Conservation (phyloP, 2,888 invertebrate species). For the Eupithecia centaureata region DNA sequence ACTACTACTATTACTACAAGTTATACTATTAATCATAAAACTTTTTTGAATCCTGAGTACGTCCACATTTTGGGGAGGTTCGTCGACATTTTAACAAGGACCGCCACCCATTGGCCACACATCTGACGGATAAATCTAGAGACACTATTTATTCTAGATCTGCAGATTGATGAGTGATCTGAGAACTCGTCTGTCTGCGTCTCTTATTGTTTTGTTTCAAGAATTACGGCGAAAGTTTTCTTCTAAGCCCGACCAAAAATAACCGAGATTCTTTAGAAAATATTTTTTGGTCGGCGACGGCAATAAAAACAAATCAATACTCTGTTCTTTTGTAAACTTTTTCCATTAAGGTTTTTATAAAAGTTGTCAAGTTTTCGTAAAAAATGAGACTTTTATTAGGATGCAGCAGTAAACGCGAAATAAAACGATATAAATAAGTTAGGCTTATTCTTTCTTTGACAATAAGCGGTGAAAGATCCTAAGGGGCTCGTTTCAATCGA, state of each 20-base stretch:
- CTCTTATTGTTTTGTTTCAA: constrained; percentile 34
- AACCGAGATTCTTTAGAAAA: constrained; percentile 8
- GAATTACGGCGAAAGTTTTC: constrained; percentile 19
- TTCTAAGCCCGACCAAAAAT: constrained; percentile 20
- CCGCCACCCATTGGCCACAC: constrained; percentile 53
- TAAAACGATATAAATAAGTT: constrained; percentile 63
- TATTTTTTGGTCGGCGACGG: constrained; percentile 6
- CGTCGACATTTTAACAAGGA: constrained; percentile 66
- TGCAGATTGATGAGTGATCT: constrained; percentile 55
- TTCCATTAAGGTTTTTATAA: constrained; percentile 24
- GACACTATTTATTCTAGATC: constrained; percentile 55
- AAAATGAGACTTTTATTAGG: constrained; percentile 48
- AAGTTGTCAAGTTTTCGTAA: constrained; percentile 29
- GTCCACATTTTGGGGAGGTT: constrained; percentile 50
- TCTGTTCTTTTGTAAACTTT: constrained; percentile 27
- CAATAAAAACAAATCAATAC: constrained; percentile 32
- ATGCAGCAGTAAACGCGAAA: constrained; percentile 57
- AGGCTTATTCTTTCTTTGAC: constrained; percentile 55
- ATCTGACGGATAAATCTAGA: constrained; percentile 62
- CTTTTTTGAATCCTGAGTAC: constrained; percentile 33
- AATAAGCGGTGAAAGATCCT: constrained; percentile 54
- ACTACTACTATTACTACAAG: background rate
- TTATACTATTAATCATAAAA: background rate
- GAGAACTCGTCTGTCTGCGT: constrained; percentile 39
- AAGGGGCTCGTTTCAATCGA: constrained; percentile 54